Conservation (phyloP, 2,797 vertebrate genomes). For the Crypturellus tataupa region DNA sequence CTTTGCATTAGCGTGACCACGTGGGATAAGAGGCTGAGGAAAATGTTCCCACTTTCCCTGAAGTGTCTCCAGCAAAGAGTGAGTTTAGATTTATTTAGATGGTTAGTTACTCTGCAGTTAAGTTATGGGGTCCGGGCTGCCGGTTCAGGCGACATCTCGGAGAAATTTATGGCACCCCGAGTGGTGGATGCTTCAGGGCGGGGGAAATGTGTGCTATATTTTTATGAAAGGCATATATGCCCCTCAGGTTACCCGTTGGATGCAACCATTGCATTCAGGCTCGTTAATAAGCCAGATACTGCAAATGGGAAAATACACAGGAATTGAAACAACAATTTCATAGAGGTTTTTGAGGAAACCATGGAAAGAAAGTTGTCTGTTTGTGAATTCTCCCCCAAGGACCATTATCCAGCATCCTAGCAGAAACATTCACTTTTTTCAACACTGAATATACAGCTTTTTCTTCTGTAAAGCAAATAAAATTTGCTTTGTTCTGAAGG, state of each 20-base stretch:
- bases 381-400: background rate
- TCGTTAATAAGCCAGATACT: slow-evolving; percentile 42
- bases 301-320: slow-evolving; percentile 7
- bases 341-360: slow-evolving; percentile 30
- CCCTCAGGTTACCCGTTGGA: slow-evolving; percentile 50
- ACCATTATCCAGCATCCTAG: background rate
- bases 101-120: slow-evolving; percentile 21
- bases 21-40: background rate
- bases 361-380: background rate
- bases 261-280: background rate
- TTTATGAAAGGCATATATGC: slow-evolving; percentile 44
- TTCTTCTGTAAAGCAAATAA: background rate
- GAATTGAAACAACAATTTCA: slow-evolving; percentile 55
- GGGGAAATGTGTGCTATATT: slow-evolving; percentile 12
- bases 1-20: background rate
- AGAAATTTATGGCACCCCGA: slow-evolving; percentile 42
- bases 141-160: slow-evolving; percentile 53
- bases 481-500: background rate
- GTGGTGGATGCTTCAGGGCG: slow-evolving; percentile 5
- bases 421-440: background rate
- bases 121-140: background rate
- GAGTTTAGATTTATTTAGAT: slow-evolving; percentile 43
- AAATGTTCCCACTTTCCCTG: background rate
- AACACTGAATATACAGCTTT: background rate
- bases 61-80: slow-evolving; percentile 14